Conservation (phyloP, 2,888 invertebrate species). For the Tachina grossa region DNA sequence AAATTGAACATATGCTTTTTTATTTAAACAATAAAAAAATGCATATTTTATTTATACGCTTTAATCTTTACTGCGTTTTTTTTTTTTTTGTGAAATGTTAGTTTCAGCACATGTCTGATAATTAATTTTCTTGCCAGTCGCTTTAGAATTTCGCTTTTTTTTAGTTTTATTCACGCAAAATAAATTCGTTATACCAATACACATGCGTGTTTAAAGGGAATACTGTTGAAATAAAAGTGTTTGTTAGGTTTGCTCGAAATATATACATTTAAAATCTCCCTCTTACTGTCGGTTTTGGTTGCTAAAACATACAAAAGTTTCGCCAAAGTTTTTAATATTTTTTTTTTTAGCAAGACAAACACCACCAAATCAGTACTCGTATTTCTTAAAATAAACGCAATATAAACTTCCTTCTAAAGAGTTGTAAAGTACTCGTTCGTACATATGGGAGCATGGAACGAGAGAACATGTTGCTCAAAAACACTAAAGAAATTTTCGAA, state of each 20-base stretch:
- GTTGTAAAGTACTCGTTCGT: constrained; percentile 43
- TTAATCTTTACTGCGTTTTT: too few relatives aligned
- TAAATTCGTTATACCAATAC: too few relatives aligned
- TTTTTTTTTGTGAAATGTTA: too few relatives aligned
- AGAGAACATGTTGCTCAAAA: constrained; percentile 30
- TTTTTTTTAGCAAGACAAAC: constrained; percentile 15
- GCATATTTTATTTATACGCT: too few relatives aligned
- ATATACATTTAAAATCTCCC: constrained; percentile 18
- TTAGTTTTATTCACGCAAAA: too few relatives aligned
- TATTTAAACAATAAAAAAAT: too few relatives aligned
- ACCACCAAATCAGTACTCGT: constrained; percentile 26
- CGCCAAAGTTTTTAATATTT: constrained; percentile 12
- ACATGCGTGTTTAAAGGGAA: neutral
- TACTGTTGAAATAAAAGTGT: constrained; percentile 25
- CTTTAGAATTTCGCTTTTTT: too few relatives aligned
- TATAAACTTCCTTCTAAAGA: constrained; percentile 6
- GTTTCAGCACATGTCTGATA: too few relatives aligned
- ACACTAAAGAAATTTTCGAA: constrained; percentile 35
- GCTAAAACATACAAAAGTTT: constrained; percentile 48
- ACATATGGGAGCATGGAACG: neutral
- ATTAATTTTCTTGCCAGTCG: too few relatives aligned
- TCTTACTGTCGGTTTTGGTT: constrained; percentile 23
- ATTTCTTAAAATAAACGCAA: constrained; percentile 11
- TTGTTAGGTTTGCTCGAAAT: neutral
- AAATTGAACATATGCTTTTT: too few relatives aligned